These are phyloP conservation scores for Nasua narica DNA, from an alignment of 2,797 vertebrate species.

Conservation along the genomic window DNA sequence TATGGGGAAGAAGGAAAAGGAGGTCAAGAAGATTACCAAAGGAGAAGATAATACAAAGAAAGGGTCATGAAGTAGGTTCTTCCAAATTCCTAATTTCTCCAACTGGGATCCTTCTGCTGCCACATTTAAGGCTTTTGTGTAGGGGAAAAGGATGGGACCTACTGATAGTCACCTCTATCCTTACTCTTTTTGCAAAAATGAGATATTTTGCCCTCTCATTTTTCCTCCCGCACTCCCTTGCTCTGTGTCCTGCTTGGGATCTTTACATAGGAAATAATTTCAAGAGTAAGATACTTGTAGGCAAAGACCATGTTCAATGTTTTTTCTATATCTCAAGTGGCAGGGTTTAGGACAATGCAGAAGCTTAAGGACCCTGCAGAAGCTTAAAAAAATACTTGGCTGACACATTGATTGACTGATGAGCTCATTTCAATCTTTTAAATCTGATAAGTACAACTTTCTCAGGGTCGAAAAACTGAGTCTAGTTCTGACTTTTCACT, in stretches of 20 bases:
- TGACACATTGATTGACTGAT: constrained; percentile 58
- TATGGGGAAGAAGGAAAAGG: neutral
- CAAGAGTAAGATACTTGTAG: constrained; percentile 25
- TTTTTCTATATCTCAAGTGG: constrained; percentile 45
- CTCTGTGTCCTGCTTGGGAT: neutral
- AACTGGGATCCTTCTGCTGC: neutral
- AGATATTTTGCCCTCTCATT: neutral
- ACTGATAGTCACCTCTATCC: neutral
- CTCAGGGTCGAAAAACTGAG: neutral
- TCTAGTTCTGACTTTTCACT: neutral
- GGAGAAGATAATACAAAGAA: neutral
- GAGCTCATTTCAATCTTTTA: constrained; percentile 25
- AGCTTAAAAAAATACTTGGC: constrained; percentile 59
- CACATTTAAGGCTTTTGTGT: neutral
- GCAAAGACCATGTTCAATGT: constrained; percentile 12
- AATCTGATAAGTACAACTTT: constrained; percentile 12
- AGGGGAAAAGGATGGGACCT: neutral
- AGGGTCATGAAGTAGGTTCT: neutral
- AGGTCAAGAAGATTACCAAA: neutral
- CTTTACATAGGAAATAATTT: constrained; percentile 22
- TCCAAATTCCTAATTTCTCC: neutral
- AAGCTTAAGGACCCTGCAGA: constrained; percentile 31
- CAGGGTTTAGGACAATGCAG: constrained; percentile 44
- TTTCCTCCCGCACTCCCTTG: neutral
- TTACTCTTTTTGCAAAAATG: neutral